A percentile compares a stretch with the other conserved stretches of the same genome.
phyloP scores from a whole-genome alignment of 2,113 vertebrate genomes.

The Mormyrus iriodes region DNA sequence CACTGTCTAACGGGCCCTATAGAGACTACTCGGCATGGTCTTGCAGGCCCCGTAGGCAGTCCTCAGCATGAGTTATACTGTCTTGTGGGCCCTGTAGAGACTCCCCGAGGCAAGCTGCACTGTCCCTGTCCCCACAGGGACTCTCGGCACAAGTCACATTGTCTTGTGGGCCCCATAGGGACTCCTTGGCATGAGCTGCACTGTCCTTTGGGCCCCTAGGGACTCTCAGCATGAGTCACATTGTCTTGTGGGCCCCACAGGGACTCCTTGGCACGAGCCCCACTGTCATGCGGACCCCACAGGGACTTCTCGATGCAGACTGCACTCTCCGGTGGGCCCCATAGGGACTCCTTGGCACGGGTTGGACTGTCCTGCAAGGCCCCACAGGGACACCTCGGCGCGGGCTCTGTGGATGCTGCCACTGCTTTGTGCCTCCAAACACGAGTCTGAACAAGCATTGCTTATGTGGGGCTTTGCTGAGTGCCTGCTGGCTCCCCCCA shows the following conservation, averaged over 20 bases:
- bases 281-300: neutral
- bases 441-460: neutral
- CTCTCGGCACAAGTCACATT: neutral
- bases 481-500: neutral
- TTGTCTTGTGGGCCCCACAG: no score
- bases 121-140: neutral
- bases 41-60: no score
- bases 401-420: neutral
- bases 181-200: no score
- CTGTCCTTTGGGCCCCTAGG: neutral
- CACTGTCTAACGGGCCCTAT: neutral
- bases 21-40: no score
- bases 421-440: neutral
- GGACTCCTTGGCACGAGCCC: neutral
- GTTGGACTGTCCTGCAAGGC: neutral
- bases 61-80: no score
- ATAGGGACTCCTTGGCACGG: neutral
- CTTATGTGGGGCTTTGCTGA: neutral
- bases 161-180: no score
- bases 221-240: no score
- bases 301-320: neutral
- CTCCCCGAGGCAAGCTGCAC: no score
- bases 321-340: neutral
- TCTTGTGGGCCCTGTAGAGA: no score
- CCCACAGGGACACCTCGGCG: neutral